Evolutionary conservation across 2,113 vertebrate species (phyloP).

Genomic region (Pseudorasbora parva): DNA sequence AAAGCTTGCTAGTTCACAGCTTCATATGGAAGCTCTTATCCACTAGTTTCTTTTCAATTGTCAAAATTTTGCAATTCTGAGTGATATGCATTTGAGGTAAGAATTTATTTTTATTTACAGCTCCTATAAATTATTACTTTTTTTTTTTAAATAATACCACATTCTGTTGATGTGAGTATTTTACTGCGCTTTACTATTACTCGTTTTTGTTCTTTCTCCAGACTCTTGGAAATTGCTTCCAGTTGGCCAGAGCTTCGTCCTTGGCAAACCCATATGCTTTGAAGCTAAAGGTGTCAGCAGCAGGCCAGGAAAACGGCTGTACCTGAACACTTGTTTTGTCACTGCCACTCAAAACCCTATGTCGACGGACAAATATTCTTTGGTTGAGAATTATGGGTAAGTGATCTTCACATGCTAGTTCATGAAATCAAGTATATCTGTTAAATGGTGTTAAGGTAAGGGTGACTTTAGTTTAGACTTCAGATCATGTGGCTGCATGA

Average conservation of each 20-base stretch:
- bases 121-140: too few species aligned
- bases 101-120: too few species aligned
- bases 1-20: too few species aligned
- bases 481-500: too few species aligned
- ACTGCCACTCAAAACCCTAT: constrained; percentile 42
- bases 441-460: not conserved
- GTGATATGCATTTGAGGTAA: too few species aligned
- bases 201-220: too few species aligned
- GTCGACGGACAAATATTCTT: constrained; percentile 50
- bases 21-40: too few species aligned
- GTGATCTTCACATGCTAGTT: not conserved
- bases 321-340: constrained; percentile 70
- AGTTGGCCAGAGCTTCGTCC: constrained; percentile 3
- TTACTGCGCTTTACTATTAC: too few species aligned
- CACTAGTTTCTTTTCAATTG: too few species aligned
- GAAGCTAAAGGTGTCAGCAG: constrained; percentile 36
- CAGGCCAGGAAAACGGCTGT: constrained; percentile 42
- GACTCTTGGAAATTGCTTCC: constrained; percentile 57
- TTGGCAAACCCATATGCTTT: constrained; percentile 70
- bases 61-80: too few species aligned
- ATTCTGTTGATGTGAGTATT: too few species aligned
- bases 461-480: not conserved
- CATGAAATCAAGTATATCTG: not conserved
- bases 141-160: too few species aligned
- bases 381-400: constrained; percentile 73